Percentiles rank a stretch among this genome's conserved stretches.
These are phyloP conservation scores for Tolmerus cingulatus DNA, from an alignment of 2,888 invertebrate genomes.

Conservation along the genomic window DNA sequence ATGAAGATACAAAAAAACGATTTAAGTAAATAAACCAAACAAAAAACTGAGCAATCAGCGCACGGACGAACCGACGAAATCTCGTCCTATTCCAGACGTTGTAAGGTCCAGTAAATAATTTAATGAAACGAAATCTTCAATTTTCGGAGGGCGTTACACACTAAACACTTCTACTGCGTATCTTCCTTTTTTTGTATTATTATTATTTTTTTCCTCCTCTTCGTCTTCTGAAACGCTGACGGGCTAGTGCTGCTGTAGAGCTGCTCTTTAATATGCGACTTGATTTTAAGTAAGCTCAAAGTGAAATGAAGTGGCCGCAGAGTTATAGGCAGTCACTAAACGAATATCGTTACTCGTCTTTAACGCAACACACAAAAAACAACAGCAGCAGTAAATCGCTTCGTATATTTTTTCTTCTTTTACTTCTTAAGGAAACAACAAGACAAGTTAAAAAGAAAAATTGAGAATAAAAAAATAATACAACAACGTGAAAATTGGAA, in stretches of 20 bases:
- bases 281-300: conserved; percentile 41
- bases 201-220: not conserved
- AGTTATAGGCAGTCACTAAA: conserved; percentile 41
- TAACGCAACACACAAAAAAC: conserved; percentile 39
- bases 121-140: conserved; percentile 8
- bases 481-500: conserved; percentile 26
- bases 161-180: conserved; percentile 29
- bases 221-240: not conserved
- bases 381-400: conserved; percentile 25
- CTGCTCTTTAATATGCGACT: conserved; percentile 40
- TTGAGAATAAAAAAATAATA: not conserved
- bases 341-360: conserved; percentile 44
- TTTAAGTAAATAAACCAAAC: not conserved
- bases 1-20: not conserved
- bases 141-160: conserved; percentile 22
- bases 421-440: conserved; percentile 3
- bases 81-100: not conserved
- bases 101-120: conserved; percentile 15
- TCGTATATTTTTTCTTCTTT: not conserved
- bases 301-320: conserved; percentile 43
- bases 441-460: not conserved
- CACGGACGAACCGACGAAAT: not conserved
- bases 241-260: conserved; percentile 1
- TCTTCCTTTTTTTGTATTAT: not conserved
- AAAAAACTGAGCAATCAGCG: not conserved